Evolutionary conservation across 2,797 vertebrate genomes (phyloP).

Genomic region (Enteromius mattozi): DNA sequence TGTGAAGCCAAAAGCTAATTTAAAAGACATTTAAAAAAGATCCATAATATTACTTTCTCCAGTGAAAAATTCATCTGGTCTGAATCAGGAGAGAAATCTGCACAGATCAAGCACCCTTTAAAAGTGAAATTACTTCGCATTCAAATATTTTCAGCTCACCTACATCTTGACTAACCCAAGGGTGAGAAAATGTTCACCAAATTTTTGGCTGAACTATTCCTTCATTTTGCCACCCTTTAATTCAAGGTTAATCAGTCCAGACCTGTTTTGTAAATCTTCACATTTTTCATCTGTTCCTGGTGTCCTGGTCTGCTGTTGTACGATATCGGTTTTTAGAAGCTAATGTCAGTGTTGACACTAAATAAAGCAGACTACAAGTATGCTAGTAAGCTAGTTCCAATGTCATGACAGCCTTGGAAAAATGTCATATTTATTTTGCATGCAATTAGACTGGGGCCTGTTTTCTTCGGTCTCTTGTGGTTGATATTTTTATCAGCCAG

Average conservation of each 20-base stretch:
- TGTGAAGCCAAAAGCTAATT: not conserved
- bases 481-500: slow-evolving; percentile 57
- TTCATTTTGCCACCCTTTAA: not conserved
- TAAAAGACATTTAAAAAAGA: too few relatives aligned
- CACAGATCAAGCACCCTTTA: not conserved
- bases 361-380: slow-evolving; percentile 30
- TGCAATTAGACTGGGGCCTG: slow-evolving; percentile 34
- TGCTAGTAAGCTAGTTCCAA: slow-evolving; percentile 15
- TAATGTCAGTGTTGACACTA: slow-evolving; percentile 20
- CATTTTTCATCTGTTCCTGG: not conserved
- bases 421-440: slow-evolving; percentile 41
- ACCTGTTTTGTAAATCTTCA: not conserved
- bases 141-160: not conserved
- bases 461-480: slow-evolving; percentile 38
- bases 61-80: not conserved
- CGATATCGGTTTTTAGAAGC: not conserved
- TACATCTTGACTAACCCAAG: not conserved
- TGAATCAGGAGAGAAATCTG: not conserved
- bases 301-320: slow-evolving; percentile 7
- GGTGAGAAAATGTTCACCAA: not conserved
- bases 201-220: not conserved
- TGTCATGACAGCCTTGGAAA: slow-evolving; percentile 36
- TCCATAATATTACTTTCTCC: not conserved
- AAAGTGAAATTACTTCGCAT: not conserved
- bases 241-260: not conserved